A percentile compares a stretch with the other conserved stretches of the same genome.
These are phyloP conservation scores for Autographa pulchrina DNA, from an alignment of 2,888 invertebrate species.

Conservation along the genomic window DNA sequence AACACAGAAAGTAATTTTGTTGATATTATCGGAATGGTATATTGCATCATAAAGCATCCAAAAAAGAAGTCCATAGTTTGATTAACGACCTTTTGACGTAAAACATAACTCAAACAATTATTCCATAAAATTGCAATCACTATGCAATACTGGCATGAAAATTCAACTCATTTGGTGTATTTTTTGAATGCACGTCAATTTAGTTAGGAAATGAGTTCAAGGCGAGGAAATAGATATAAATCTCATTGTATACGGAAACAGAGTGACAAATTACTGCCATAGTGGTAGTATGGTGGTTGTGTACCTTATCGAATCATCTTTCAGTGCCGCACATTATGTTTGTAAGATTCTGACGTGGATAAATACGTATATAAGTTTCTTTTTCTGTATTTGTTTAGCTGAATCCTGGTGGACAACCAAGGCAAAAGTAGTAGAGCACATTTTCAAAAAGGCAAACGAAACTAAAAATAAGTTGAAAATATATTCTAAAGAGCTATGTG, in stretches of 20 bases:
- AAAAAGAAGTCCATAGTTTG: not conserved
- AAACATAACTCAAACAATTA: not conserved
- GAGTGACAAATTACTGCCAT: slow-evolving; percentile 40
- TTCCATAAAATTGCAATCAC: not conserved
- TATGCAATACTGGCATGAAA: slow-evolving; percentile 24
- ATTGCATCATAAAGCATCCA: not conserved
- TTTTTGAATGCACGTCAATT: slow-evolving; percentile 38
- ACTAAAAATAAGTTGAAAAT: too few species aligned
- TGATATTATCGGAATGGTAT: not conserved
- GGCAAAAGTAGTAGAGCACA: not conserved
- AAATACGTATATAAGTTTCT: slow-evolving; percentile 14
- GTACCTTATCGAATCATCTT: slow-evolving; percentile 41
- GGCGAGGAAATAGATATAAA: slow-evolving; percentile 50
- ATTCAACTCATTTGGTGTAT: slow-evolving; percentile 25
- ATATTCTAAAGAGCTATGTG: too few species aligned
- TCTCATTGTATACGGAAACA: slow-evolving; percentile 39
- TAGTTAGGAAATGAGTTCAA: slow-evolving; percentile 49
- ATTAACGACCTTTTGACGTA: not conserved
- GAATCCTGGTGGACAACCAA: not conserved
- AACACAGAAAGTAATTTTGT: too few species aligned
- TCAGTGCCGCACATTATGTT: slow-evolving; percentile 39
- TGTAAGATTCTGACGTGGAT: slow-evolving; percentile 19
- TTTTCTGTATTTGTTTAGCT: not conserved
- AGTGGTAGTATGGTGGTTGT: slow-evolving; percentile 21
- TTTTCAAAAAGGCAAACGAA: too few species aligned